Conservation (phyloP, 2,113 vertebrate genomes). For the Platichthys stellatus region DNA sequence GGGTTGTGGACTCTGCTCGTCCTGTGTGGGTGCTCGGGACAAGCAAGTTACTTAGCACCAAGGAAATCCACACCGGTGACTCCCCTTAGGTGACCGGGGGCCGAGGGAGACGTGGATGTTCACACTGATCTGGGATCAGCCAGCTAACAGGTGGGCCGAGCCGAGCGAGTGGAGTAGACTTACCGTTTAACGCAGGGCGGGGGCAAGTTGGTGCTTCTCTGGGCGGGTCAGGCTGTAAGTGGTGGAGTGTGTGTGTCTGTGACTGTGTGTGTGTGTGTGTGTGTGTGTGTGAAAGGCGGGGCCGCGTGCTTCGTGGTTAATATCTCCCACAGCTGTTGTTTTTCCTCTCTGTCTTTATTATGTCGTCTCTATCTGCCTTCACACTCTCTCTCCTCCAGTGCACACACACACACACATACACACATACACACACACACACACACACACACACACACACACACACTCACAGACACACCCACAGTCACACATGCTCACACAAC, state of each 20-base stretch:
- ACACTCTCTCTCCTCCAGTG: background rate
- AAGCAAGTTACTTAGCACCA: conserved; percentile 25
- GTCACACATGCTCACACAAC: background rate
- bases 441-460: background rate
- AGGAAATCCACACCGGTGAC: conserved; percentile 29
- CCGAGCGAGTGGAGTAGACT: background rate
- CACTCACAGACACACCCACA: background rate
- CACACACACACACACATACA: background rate
- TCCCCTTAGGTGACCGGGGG: conserved; percentile 35
- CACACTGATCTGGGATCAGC: conserved; percentile 30
- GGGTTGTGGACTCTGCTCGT: background rate
- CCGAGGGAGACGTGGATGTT: background rate
- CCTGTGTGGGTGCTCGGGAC: background rate
- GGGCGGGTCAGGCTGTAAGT: conserved; percentile 37
- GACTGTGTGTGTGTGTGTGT: conserved; percentile 17
- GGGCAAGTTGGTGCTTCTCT: conserved; percentile 24
- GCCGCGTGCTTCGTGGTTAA: conserved; percentile 42
- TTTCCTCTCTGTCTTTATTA: conserved; percentile 41
- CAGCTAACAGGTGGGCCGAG: conserved; percentile 56
- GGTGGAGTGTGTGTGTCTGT: conserved; percentile 26
- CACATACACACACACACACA: background rate
- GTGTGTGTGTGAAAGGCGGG: conserved; percentile 27
- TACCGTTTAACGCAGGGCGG: conserved; percentile 12
- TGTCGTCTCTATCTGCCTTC: conserved; percentile 19
- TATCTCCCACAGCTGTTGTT: conserved; percentile 69